Evolutionary conservation across 2,113 vertebrate species (phyloP).

Genomic region (Anthoscopus minutus): DNA sequence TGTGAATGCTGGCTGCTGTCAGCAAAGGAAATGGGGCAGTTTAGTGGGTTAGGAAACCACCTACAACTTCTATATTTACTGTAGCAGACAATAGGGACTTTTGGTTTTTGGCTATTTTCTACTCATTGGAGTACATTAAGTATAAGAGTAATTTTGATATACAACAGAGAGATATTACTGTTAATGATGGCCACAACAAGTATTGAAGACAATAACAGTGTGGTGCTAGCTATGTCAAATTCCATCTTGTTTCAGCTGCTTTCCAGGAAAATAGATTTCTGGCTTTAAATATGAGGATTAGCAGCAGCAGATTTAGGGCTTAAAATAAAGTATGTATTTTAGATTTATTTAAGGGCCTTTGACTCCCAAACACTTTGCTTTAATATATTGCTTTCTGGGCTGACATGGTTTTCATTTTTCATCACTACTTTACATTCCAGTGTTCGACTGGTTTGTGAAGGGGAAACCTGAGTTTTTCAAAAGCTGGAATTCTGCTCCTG

Average conservation of each 20-base stretch:
- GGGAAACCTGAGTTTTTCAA: constrained; percentile 9
- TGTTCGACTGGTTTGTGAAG: not conserved
- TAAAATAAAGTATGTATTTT: constrained; percentile 54
- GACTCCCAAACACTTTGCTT: constrained; percentile 58
- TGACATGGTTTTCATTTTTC: constrained; percentile 60
- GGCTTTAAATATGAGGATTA: constrained; percentile 56
- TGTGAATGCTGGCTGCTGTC: not conserved
- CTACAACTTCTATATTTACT: not conserved
- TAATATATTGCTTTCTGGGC: constrained; percentile 38
- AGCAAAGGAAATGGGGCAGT: not conserved
- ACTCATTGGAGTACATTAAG: not conserved
- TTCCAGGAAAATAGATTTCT: constrained; percentile 52
- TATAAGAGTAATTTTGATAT: not conserved
- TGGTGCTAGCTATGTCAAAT: not conserved
- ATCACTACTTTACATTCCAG: constrained; percentile 52
- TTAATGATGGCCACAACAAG: not conserved
- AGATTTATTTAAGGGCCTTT: constrained; percentile 64
- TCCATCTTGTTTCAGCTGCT: not conserved
- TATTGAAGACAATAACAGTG: not conserved
- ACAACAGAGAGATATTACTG: not conserved
- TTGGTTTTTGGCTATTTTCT: not conserved
- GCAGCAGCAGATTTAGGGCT: constrained; percentile 59
- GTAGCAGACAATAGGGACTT: not conserved
- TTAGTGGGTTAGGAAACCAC: not conserved
- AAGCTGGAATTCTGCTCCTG: not conserved